Conservation (phyloP, 1,140 invertebrate genomes). For the Drosophila pachea region DNA sequence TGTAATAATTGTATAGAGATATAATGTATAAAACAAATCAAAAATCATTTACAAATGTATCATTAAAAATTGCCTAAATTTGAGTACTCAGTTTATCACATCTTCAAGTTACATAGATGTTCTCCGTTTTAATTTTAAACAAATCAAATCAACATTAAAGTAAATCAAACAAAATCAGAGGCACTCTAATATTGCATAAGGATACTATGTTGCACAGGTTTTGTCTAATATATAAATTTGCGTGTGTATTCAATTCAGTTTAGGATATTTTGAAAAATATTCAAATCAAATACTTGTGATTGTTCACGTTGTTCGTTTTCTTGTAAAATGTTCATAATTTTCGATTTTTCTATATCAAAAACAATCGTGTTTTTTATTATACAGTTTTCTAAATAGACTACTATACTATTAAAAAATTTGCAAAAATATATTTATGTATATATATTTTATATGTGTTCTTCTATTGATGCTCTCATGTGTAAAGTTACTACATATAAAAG, state of each 20-base stretch:
- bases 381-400: slow-evolving; percentile 53
- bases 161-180: slow-evolving; percentile 65
- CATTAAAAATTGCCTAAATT: slow-evolving; percentile 74
- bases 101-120: slow-evolving; percentile 69
- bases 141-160: slow-evolving; percentile 43
- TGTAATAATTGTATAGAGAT: slow-evolving; percentile 35
- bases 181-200: slow-evolving; percentile 79
- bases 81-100: slow-evolving; percentile 74
- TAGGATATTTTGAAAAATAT: slow-evolving; percentile 34
- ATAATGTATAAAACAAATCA: slow-evolving; percentile 64
- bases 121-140: slow-evolving; percentile 39
- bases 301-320: slow-evolving; percentile 11
- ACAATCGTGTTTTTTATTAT: slow-evolving; percentile 49
- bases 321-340: slow-evolving; percentile 57
- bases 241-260: slow-evolving; percentile 31
- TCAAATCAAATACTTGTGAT: slow-evolving; percentile 40
- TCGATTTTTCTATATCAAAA: slow-evolving; percentile 39
- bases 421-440: slow-evolving; percentile 69
- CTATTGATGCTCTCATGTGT: slow-evolving; percentile 36
- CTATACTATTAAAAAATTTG: slow-evolving; percentile 66
- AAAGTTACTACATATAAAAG: slow-evolving; percentile 59
- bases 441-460: slow-evolving; percentile 52
- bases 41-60: slow-evolving; percentile 72
- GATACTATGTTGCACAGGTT: slow-evolving; percentile 75
- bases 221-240: slow-evolving; percentile 43